phyloP scores from a whole-genome alignment of 2,888 invertebrate species.

The Congeria kusceri region DNA sequence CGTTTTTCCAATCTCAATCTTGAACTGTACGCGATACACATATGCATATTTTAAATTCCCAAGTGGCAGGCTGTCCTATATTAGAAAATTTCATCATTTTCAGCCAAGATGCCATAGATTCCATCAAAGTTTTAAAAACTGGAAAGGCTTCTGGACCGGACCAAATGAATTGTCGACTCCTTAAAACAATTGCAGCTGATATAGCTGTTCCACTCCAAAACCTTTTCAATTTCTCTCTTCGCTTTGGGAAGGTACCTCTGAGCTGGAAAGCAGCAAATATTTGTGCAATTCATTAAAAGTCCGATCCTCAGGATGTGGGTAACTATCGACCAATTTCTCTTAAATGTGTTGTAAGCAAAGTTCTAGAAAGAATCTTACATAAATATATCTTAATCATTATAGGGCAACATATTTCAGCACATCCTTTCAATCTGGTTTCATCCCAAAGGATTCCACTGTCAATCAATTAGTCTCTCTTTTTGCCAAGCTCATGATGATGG shows the following conservation, averaged over 20 bases:
- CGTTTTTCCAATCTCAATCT: conserved; percentile 5
- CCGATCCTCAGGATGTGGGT: conserved; percentile 9
- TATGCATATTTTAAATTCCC: not conserved
- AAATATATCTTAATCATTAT: not conserved
- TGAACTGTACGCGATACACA: not conserved
- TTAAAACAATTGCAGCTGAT: conserved; percentile 8
- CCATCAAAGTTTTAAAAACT: conserved; percentile 9
- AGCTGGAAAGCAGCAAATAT: conserved; percentile 35
- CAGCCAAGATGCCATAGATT: conserved; percentile 4
- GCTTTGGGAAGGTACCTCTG: conserved; percentile 18
- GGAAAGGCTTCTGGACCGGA: conserved; percentile 25
- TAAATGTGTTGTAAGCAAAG: not conserved
- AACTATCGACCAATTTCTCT: conserved; percentile 33
- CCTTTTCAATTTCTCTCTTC: conserved; percentile 22
- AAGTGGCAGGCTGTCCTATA: not conserved
- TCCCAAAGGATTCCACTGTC: not conserved
- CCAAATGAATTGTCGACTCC: conserved; percentile 12
- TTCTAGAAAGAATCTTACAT: not conserved
- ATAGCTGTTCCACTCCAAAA: conserved; percentile 1
- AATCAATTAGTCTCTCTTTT: conserved; percentile 2
- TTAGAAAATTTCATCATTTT: not conserved
- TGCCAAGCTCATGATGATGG: not conserved
- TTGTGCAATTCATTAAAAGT: conserved; percentile 19
- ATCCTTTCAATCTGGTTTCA: not conserved
- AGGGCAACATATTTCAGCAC: not conserved